A percentile compares a stretch with the other conserved stretches of the same genome.
Evolutionary conservation across 2,888 invertebrate genomes (phyloP).

Genomic region (Drosophila kambysellisi): DNA sequence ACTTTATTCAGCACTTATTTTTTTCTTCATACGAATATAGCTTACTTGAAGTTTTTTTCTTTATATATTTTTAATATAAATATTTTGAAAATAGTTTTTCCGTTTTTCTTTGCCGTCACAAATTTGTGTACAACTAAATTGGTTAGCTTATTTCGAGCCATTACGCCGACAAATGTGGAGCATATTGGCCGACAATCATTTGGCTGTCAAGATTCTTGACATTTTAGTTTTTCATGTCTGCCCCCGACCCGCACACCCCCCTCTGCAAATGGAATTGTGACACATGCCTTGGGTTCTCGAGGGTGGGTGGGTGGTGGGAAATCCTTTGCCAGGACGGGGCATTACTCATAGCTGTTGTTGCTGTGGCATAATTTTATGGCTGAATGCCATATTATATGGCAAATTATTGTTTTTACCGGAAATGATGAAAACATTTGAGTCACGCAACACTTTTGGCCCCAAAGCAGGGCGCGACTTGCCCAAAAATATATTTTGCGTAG

Average conservation of each 20-base stretch:
- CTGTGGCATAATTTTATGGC: slow-evolving; percentile 68
- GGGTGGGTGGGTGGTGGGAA: slow-evolving; percentile 1
- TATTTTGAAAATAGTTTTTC: not conserved
- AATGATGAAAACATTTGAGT: slow-evolving; percentile 81
- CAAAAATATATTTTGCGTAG: slow-evolving; percentile 60
- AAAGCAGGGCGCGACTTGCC: slow-evolving; percentile 21
- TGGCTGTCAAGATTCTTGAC: slow-evolving; percentile 78
- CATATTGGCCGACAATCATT: slow-evolving; percentile 73
- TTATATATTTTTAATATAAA: not conserved
- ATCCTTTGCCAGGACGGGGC: slow-evolving; percentile 44
- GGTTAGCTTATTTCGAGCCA: slow-evolving; percentile 21
- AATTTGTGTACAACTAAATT: slow-evolving; percentile 23
- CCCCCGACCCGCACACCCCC: not conserved
- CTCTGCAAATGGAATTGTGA: slow-evolving; percentile 20
- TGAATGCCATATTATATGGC: slow-evolving; percentile 59
- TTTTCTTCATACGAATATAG: not conserved
- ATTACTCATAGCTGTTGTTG: slow-evolving; percentile 57
- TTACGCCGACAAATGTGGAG: slow-evolving; percentile 15
- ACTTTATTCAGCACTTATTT: not conserved
- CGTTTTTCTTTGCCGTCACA: not conserved
- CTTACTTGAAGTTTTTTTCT: not conserved
- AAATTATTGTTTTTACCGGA: slow-evolving; percentile 68
- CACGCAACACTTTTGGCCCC: slow-evolving; percentile 69
- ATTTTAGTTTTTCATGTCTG: slow-evolving; percentile 71
- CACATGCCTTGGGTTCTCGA: slow-evolving; percentile 22